phyloP scores from a whole-genome alignment of 2,888 invertebrate species.

The Drosophila mulleri region DNA sequence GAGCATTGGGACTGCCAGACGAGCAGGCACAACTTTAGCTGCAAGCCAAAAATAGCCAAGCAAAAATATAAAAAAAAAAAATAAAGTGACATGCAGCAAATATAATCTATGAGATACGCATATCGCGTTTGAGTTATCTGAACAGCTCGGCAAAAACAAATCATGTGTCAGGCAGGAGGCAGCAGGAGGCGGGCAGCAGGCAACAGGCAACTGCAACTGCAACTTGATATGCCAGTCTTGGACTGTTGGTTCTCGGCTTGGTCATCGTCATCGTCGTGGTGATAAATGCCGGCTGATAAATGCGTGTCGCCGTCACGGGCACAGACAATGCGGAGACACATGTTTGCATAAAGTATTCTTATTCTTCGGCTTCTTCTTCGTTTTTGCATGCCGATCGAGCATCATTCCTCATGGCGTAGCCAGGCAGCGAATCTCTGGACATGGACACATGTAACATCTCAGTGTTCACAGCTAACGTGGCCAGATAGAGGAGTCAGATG shows the following conservation, averaged over 20 bases:
- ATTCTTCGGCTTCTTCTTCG: too few relatives aligned
- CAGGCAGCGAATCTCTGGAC: slow-evolving; percentile 59
- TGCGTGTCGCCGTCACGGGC: slow-evolving; percentile 69
- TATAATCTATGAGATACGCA: slow-evolving; percentile 77
- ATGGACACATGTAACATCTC: slow-evolving; percentile 68
- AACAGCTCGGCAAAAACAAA: slow-evolving; percentile 59
- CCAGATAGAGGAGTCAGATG: slow-evolving; percentile 7
- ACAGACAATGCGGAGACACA: slow-evolving; percentile 77
- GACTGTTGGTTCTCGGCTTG: slow-evolving; percentile 26
- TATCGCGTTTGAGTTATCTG: slow-evolving; percentile 79
- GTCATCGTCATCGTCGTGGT: slow-evolving; percentile 48
- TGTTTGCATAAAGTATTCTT: slow-evolving; percentile 63
- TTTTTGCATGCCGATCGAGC: slow-evolving; percentile 46
- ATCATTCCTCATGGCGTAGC: slow-evolving; percentile 44
- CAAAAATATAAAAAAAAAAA: background rate
- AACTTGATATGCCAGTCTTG: slow-evolving; percentile 72
- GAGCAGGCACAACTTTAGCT: slow-evolving; percentile 5
- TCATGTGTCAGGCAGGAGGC: slow-evolving; percentile 44
- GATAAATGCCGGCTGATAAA: slow-evolving; percentile 78
- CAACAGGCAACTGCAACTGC: slow-evolving; percentile 33
- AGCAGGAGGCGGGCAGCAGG: background rate
- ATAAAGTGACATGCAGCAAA: slow-evolving; percentile 46
- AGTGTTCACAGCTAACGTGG: slow-evolving; percentile 51
- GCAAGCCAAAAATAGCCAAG: slow-evolving; percentile 51
- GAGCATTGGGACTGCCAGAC: slow-evolving; percentile 28